Percentiles rank a stretch among this genome's conserved stretches.
Evolutionary conservation across 2,797 vertebrate genomes (phyloP).

Genomic region (Sebastes kiyomatsui): DNA sequence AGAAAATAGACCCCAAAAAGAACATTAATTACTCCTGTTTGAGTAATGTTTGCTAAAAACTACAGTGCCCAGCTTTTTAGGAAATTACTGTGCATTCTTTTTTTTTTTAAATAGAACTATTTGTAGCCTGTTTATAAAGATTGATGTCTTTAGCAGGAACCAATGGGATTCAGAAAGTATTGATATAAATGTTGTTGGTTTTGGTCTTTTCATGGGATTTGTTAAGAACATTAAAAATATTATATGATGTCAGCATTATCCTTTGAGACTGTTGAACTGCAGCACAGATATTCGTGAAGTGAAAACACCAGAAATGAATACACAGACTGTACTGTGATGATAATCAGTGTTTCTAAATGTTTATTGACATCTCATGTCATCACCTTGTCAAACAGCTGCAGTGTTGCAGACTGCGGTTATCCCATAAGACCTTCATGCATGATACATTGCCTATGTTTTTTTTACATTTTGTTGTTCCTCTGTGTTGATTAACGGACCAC

Average conservation of each 20-base stretch:
- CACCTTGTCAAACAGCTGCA: constrained; percentile 10
- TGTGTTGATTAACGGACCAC: constrained; percentile 68
- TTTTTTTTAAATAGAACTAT: not conserved
- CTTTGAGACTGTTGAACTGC: not conserved
- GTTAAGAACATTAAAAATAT: not conserved
- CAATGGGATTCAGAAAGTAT: not conserved
- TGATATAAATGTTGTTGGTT: no score
- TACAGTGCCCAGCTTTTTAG: not conserved
- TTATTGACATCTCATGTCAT: constrained; percentile 18
- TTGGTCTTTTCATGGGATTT: not conserved
- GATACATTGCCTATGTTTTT: constrained; percentile 23
- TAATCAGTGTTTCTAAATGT: constrained; percentile 34
- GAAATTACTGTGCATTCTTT: not conserved
- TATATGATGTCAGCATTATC: not conserved
- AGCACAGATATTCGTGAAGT: not conserved
- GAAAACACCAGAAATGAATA: not conserved
- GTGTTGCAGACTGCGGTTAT: constrained; percentile 8
- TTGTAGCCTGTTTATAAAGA: not conserved
- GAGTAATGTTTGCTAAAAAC: not conserved
- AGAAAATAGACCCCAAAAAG: no score
- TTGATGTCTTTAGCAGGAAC: not conserved
- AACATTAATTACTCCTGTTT: not conserved
- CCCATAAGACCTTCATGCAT: constrained; percentile 18
- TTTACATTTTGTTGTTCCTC: constrained; percentile 47
- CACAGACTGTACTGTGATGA: not conserved